Evolutionary conservation across 2,113 vertebrate genomes (phyloP).

Genomic region (Alligator mississippiensis): DNA sequence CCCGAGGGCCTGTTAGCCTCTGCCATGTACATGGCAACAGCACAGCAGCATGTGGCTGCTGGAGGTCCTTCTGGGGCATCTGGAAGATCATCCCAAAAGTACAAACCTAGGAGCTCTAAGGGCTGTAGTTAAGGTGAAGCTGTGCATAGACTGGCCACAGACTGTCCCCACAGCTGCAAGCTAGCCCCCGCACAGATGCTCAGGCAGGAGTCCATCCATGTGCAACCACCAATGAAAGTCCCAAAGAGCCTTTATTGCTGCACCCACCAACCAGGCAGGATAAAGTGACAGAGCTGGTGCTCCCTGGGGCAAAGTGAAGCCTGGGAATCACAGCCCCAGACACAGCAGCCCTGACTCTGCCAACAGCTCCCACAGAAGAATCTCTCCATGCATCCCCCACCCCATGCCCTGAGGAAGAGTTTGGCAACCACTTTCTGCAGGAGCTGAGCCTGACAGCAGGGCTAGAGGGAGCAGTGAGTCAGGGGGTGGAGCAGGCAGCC

Average conservation of each 20-base stretch:
- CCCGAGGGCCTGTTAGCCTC: not conserved
- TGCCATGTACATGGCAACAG: not conserved
- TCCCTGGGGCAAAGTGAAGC: not conserved
- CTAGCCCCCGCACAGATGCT: too few species aligned
- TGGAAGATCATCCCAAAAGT: too few species aligned
- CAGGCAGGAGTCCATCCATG: too few species aligned
- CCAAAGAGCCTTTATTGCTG: not conserved
- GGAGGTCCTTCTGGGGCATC: not conserved
- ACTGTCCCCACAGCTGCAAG: not conserved
- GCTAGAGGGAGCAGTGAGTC: not conserved
- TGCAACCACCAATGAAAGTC: not conserved
- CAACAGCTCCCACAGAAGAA: too few species aligned
- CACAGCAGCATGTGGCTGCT: not conserved
- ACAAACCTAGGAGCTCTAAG: not conserved
- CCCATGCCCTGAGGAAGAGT: not conserved
- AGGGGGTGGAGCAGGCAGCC: not conserved
- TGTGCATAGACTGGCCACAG: not conserved
- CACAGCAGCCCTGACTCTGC: not conserved
- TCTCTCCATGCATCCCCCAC: not conserved
- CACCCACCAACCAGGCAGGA: not conserved
- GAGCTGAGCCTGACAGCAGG: not conserved
- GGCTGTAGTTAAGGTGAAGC: not conserved
- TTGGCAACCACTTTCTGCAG: not conserved
- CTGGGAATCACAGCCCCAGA: not conserved
- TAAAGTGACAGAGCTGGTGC: not conserved